Conservation (phyloP, 2,113 vertebrate genomes). For the Mormyrus iriodes region DNA sequence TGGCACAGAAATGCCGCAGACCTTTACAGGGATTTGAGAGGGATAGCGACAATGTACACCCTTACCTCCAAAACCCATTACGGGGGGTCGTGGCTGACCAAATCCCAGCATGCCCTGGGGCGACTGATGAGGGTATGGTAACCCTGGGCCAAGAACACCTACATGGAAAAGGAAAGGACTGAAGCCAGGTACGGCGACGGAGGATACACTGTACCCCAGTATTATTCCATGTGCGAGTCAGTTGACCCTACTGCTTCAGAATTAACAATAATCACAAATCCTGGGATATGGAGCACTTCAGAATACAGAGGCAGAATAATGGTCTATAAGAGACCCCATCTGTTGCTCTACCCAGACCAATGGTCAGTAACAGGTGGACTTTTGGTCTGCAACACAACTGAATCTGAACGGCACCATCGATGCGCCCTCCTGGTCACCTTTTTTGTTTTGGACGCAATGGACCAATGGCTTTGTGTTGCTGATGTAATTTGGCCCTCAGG, state of each 20-base stretch:
- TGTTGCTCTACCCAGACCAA: not conserved
- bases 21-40: not conserved
- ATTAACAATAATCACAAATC: not conserved
- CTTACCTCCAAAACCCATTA: conserved; percentile 79
- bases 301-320: not conserved
- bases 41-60: not conserved
- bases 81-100: conserved; percentile 78
- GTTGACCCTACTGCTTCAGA: not conserved
- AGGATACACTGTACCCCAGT: not conserved
- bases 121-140: conserved; percentile 78
- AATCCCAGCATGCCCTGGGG: conserved; percentile 78
- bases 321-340: not conserved
- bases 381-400: not conserved
- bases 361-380: not conserved
- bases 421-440: not conserved
- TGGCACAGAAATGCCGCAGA: not conserved
- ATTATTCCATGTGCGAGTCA: not conserved
- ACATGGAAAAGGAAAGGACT: not conserved
- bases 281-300: not conserved
- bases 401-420: not conserved
- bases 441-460: not conserved
- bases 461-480: too few relatives aligned
- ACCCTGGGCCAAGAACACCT: conserved; percentile 59
- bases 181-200: not conserved
- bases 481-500: not conserved